phyloP scores from a whole-genome alignment of 2,888 invertebrate genomes.

The Pyrrhia umbra region DNA sequence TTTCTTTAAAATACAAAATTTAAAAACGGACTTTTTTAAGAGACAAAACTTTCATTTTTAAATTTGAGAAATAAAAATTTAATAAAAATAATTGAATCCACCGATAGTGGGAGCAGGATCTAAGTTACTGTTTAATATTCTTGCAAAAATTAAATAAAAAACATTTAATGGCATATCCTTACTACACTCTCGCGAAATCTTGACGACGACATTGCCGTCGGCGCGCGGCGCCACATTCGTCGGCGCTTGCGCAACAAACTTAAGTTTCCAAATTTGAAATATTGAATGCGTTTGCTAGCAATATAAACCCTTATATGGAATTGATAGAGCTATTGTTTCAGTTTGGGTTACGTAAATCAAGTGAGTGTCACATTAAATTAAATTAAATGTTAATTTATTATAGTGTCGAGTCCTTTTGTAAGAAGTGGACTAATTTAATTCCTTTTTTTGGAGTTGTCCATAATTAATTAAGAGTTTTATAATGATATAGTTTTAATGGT shows the following conservation, averaged over 20 bases:
- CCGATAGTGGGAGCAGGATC: too few species aligned
- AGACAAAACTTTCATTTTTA: too few species aligned
- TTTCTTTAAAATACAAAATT: too few species aligned
- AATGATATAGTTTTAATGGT: not conserved
- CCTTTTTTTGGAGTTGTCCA: not conserved
- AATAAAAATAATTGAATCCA: too few species aligned
- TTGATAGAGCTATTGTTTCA: conserved; percentile 63
- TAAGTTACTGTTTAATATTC: too few species aligned
- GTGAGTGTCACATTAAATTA: conserved; percentile 30
- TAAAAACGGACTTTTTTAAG: too few species aligned
- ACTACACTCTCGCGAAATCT: conserved; percentile 53
- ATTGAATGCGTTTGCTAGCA: conserved; percentile 78
- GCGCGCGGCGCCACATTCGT: conserved; percentile 76
- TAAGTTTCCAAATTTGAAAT: conserved; percentile 84
- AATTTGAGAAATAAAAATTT: too few species aligned
- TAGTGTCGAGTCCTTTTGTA: conserved; percentile 1
- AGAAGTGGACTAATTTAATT: not conserved
- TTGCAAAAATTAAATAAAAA: not conserved
- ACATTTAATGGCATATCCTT: conserved; percentile 62
- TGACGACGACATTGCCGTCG: conserved; percentile 70
- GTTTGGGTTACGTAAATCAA: conserved; percentile 33
- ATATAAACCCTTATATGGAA: conserved; percentile 75
- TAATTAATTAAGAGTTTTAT: not conserved
- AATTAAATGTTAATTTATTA: conserved; percentile 17
- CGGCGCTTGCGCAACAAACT: conserved; percentile 77